Percentiles rank a stretch among this genome's conserved stretches.
Conservation (phyloP, 2,888 invertebrate species). For the Agonum fuliginosum region DNA sequence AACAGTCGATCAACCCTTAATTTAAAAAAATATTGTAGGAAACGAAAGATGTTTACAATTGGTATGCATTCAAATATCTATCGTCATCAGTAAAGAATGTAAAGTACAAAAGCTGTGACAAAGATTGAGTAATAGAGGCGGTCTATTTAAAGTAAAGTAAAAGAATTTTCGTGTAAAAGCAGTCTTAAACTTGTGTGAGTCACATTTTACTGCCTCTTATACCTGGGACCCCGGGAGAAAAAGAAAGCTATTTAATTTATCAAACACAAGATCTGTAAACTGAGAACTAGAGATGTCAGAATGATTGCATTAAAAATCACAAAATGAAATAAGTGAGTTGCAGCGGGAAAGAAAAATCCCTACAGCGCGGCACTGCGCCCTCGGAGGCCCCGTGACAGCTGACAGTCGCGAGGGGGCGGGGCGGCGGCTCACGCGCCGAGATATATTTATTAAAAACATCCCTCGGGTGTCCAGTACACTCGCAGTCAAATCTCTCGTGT, state of each 20-base stretch:
- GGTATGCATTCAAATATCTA: no score
- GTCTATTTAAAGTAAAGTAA: no score
- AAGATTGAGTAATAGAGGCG: no score
- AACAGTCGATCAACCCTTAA: no score
- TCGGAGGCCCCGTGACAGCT: slow-evolving; percentile 43
- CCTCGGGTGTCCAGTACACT: slow-evolving; percentile 58
- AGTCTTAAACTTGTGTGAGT: neutral
- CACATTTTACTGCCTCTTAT: neutral
- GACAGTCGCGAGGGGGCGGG: slow-evolving; percentile 23
- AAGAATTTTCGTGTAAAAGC: neutral
- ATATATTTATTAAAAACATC: slow-evolving; percentile 60
- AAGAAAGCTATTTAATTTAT: neutral
- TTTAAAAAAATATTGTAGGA: no score
- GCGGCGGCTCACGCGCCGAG: slow-evolving; percentile 34
- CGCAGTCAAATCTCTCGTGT: slow-evolving; percentile 54
- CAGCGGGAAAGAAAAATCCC: slow-evolving; percentile 2
- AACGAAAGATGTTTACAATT: no score
- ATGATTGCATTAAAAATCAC: slow-evolving; percentile 7
- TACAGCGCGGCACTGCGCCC: slow-evolving; percentile 25
- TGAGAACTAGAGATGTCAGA: slow-evolving; percentile 9
- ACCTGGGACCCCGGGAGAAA: neutral
- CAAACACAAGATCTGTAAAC: slow-evolving; percentile 17
- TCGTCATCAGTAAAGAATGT: no score
- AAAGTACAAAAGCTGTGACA: no score
- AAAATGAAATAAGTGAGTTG: slow-evolving; percentile 3